Base-by-base conservation (phyloP, 92 coral and sea anemone species). In the Porites divaricata region DNA sequence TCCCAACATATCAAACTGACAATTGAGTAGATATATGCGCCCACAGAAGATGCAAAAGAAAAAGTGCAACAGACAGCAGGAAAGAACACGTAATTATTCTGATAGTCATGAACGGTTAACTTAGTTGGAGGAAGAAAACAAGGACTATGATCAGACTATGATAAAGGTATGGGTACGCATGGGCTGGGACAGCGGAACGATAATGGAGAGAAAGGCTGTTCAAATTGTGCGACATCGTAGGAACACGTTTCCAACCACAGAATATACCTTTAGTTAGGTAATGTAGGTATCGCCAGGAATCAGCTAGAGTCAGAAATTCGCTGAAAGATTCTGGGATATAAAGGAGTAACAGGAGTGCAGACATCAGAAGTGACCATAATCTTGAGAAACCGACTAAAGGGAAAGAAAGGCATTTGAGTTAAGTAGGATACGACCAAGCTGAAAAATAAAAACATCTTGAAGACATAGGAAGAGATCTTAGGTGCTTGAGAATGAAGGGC, bases 281-380 rank as follows among this genome's bases (percentile, higher is more conserved):
- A 53, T 14, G 58, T 7, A 13, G 0, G 58, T 14, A 53, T 53
- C 58, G 58, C 58, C 58, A 53, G 58, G 58, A 53, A 53, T 53
- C 58, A 53, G 58, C 2, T 53, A 53, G 79, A 21, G 76, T 90
- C 77, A 81, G 93, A 65, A 77, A 82, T 70, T 87, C 81, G 70
- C 85, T 81, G 69, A 76, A 81, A 24, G 91, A 90, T 78, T 82
- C 91, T n/a, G 25, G 86, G 67, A 89, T 90, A 56, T 87, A 63
- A 63, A 87, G 85, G 72, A 75, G 88, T 65, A 91, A 63, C 70
- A 87, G 85, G 72, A 75, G 88, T 65, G 93, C 88, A 56, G 91
- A 81, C 76, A 70, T 87, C 14, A 87, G 91, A 87, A 75, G 90
- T 41, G 90, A 90, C 58, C 90, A 81, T 25, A 62, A 66, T 65